phyloP scores from a whole-genome alignment of 2,113 vertebrate genomes.

The Azemiops feae region DNA sequence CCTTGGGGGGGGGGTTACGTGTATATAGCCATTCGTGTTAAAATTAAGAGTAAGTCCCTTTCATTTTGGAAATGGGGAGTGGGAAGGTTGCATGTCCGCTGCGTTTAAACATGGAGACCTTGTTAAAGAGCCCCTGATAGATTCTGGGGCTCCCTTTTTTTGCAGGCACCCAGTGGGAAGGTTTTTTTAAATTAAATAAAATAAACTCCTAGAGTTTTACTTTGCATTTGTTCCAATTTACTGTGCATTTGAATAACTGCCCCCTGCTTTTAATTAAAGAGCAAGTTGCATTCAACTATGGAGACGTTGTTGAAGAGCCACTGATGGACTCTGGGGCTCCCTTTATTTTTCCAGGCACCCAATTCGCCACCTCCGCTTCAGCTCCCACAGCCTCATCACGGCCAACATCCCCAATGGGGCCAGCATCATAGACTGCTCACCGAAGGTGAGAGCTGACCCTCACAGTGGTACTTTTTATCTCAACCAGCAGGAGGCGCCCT shows the following conservation, averaged over 20 bases:
- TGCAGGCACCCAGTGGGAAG: background rate
- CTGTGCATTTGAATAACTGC: too few relatives aligned
- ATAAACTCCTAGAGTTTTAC: background rate
- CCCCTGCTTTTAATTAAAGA: background rate
- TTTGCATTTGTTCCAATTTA: background rate
- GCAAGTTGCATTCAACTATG: background rate
- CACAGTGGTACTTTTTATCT: background rate
- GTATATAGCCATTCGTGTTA: too few relatives aligned
- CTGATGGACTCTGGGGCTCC: background rate
- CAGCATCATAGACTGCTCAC: slow-evolving; percentile 79
- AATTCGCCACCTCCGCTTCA: slow-evolving; percentile 81
- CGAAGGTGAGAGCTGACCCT: slow-evolving; percentile 74
- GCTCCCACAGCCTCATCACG: slow-evolving; percentile 83
- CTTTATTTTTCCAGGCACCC: slow-evolving; percentile 80
- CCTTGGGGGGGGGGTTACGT: too few relatives aligned
- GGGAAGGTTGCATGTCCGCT: too few relatives aligned
- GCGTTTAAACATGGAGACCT: background rate
- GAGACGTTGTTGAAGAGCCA: background rate
- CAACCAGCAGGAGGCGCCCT: background rate
- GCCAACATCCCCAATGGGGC: slow-evolving; percentile 87
- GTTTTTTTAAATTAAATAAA: background rate
- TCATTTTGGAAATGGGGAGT: too few relatives aligned
- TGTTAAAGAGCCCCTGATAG: background rate
- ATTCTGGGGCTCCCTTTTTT: background rate
- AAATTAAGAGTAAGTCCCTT: too few relatives aligned